A percentile compares a stretch with the other conserved stretches of the same genome.
These are phyloP conservation scores for Tuta absoluta DNA, from an alignment of 2,888 invertebrate species.

Conservation along the genomic window DNA sequence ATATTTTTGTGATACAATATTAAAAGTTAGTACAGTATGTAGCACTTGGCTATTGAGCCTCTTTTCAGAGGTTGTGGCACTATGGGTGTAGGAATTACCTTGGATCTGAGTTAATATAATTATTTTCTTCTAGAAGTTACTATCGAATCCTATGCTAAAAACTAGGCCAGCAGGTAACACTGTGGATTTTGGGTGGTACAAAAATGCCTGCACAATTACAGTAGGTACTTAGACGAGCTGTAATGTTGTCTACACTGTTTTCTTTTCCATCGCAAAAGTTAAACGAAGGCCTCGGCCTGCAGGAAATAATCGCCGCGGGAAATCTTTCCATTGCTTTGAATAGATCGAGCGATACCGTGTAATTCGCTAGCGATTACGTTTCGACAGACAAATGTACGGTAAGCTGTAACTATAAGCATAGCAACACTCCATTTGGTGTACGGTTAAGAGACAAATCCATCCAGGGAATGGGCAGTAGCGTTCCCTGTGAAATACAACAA, in stretches of 20 bases:
- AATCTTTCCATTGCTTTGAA: conserved; percentile 19
- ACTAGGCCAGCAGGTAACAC: background rate
- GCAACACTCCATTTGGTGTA: too few species aligned
- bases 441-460: too few species aligned
- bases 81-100: too few species aligned
- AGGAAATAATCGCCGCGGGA: conserved; percentile 14
- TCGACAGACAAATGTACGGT: background rate
- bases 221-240: background rate
- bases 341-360: conserved; percentile 23
- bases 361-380: conserved; percentile 23
- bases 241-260: conserved; percentile 1
- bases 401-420: background rate
- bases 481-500: too few species aligned
- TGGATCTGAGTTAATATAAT: too few species aligned
- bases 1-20: too few species aligned
- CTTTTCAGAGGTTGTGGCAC: too few species aligned
- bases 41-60: too few species aligned
- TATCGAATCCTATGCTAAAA: background rate
- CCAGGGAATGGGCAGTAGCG: too few species aligned
- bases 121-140: background rate
- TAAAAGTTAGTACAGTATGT: too few species aligned
- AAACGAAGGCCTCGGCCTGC: conserved; percentile 19
- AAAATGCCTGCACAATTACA: conserved; percentile 1
- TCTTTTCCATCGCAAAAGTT: conserved; percentile 20
- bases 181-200: background rate